A percentile compares a stretch with the other conserved stretches of the same genome.
Conservation (phyloP, 35 echinoderm and acorn worm genomes). For the Eucidaris tribuloides region DNA sequence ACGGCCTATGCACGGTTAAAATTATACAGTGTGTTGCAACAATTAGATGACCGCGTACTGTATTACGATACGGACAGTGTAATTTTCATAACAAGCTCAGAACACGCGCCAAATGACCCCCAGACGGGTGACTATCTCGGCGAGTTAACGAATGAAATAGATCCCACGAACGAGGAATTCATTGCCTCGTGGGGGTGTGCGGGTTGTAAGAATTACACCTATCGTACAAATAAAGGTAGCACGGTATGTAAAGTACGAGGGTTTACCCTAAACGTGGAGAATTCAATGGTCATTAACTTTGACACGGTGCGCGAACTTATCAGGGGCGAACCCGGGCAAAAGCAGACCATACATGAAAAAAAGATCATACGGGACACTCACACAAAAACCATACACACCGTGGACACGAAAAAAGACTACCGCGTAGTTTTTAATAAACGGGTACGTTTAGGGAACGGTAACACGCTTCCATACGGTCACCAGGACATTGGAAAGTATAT, state of each 20-base stretch:
- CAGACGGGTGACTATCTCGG: constrained; percentile 46
- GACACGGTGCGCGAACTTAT: constrained; percentile 38
- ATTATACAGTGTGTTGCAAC: constrained; percentile 53
- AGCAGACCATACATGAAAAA: not conserved
- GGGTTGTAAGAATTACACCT: constrained; percentile 59
- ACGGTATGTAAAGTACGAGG: constrained; percentile 39
- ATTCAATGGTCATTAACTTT: constrained; percentile 27
- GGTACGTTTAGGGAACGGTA: not conserved
- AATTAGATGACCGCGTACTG: constrained; percentile 25
- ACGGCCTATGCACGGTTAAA: constrained; percentile 63
- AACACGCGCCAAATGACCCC: constrained; percentile 5
- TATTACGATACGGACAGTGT: constrained; percentile 76
- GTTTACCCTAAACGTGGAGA: constrained; percentile 44
- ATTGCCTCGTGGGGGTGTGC: constrained; percentile 35
- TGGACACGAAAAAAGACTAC: constrained; percentile 42
- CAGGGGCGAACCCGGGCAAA: not conserved
- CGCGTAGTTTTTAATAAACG: constrained; percentile 41
- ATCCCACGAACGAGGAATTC: constrained; percentile 16
- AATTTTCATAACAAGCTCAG: constrained; percentile 24
- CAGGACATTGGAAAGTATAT: no score
- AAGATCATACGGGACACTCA: constrained; percentile 19
- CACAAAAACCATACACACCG: constrained; percentile 25
- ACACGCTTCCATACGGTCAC: constrained; percentile 37
- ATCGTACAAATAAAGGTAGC: constrained; percentile 32
- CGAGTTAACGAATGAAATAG: constrained; percentile 57